Evolutionary conservation across 1,140 invertebrate species (phyloP).

Genomic region (Papilio glaucus): DNA sequence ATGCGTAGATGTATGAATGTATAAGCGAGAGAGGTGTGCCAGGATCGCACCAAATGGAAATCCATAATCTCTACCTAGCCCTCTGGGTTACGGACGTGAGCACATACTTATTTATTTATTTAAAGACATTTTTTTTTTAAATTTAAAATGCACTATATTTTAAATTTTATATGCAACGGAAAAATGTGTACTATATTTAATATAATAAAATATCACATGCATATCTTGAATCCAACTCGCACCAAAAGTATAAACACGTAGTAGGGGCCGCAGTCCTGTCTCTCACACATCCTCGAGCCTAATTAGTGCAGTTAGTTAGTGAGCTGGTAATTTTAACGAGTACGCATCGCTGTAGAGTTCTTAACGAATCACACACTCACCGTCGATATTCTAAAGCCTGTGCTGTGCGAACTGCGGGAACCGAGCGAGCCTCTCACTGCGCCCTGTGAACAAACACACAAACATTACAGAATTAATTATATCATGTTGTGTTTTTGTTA

Average conservation of each 20-base stretch:
- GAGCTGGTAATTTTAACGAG: constrained; percentile 42
- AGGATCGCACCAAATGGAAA: no score
- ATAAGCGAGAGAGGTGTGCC: no score
- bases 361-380: constrained; percentile 49
- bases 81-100: no score
- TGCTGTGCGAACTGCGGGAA: constrained; percentile 41
- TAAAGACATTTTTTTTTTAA: no score
- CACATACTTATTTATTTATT: no score
- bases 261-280: constrained; percentile 30
- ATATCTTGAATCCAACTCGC: not conserved
- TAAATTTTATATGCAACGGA: no score
- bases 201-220: not conserved
- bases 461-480: constrained; percentile 24
- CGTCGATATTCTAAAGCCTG: constrained; percentile 52
- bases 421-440: constrained; percentile 47
- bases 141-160: no score
- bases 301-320: constrained; percentile 47
- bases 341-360: constrained; percentile 39
- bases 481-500: constrained; percentile 2
- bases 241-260: not conserved
- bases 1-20: no score
- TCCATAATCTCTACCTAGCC: no score
- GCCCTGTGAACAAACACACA: constrained; percentile 56
- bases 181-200: not conserved
- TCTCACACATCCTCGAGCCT: constrained; percentile 39